phyloP scores from a whole-genome alignment of 2,888 invertebrate species.

The Cyaniris semiargus region DNA sequence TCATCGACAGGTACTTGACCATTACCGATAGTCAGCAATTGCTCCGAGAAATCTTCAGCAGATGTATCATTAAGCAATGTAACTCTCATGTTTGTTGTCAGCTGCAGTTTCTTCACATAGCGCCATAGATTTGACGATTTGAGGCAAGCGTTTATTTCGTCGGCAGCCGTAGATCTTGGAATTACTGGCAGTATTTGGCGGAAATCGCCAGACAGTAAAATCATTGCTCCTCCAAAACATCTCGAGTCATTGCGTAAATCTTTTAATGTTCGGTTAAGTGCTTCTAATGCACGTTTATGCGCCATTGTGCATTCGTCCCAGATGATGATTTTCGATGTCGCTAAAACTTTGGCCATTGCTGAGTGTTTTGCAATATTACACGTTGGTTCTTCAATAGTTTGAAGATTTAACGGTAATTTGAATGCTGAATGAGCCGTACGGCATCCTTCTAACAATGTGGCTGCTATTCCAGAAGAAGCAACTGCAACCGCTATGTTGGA shows the following conservation, averaged over 20 bases:
- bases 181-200: constrained; percentile 42
- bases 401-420: constrained; percentile 38
- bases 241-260: constrained; percentile 42
- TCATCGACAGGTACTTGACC: constrained; percentile 47
- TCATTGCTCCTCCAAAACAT: constrained; percentile 39
- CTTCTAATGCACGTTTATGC: constrained; percentile 43
- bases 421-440: constrained; percentile 37
- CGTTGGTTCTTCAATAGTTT: constrained; percentile 39
- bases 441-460: constrained; percentile 27
- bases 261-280: constrained; percentile 41
- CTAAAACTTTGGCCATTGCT: constrained; percentile 40
- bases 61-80: constrained; percentile 41
- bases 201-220: constrained; percentile 41
- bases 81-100: constrained; percentile 38
- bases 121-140: constrained; percentile 33
- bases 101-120: constrained; percentile 38
- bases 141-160: constrained; percentile 32
- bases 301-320: constrained; percentile 39
- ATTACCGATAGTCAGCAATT: constrained; percentile 51
- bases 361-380: constrained; percentile 38
- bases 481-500: constrained; percentile 44
- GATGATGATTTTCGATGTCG: constrained; percentile 31
- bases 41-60: constrained; percentile 44
- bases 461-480: constrained; percentile 46
- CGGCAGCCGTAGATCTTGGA: constrained; percentile 42